Base-by-base conservation (phyloP, 2,888 invertebrate species). In the Aporophyla nigra region DNA sequence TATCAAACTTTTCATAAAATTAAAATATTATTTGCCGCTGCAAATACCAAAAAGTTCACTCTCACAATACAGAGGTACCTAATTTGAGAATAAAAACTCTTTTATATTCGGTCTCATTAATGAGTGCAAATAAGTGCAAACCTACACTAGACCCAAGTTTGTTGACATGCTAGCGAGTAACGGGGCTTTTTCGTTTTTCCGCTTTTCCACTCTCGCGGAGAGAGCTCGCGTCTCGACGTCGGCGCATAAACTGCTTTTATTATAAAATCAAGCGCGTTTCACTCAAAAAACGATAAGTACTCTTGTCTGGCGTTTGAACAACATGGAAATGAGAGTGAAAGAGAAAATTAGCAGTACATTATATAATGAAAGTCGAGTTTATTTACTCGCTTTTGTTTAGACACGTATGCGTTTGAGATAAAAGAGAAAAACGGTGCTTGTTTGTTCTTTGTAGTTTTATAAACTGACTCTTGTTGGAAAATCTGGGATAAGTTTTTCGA, bases 231-330 rank as follows among this genome's bases (percentile, higher is more conserved):
- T 89, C 90, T 90, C 90, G 87, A 84, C 92, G 90, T 90, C 91
- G 88, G 89, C 83, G 90, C 83, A 91, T 91, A 91, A 92, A 93
- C 92, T 88, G 92, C 90, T 93, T 93, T 93, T 93, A 92, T 92
- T 91, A 93, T 93, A 93, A 94, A 95, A 94, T 94, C 93, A 93
- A 92, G 91, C 90, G 88, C 88, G 86, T 92, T 92, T 93, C 90
- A 89, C 86, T 87, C 86, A 87, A 90, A 91, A 78, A 88, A 89
- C 87, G 88, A 90, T 90, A 88, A 90, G 91, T 85, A 84, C 86
- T 74, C 91, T 90, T 86, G 90, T 88, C 90, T 88, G 83, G 90
- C 89, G 88, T 87, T 91, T 90, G 84, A 91, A 89, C 82, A 88
- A 90, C 90, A 90, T 90, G 91, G 89, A 90, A 91, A 92, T 91